Evolutionary conservation across 2,888 invertebrate genomes (phyloP).

Genomic region (Ethmia dodecea): DNA sequence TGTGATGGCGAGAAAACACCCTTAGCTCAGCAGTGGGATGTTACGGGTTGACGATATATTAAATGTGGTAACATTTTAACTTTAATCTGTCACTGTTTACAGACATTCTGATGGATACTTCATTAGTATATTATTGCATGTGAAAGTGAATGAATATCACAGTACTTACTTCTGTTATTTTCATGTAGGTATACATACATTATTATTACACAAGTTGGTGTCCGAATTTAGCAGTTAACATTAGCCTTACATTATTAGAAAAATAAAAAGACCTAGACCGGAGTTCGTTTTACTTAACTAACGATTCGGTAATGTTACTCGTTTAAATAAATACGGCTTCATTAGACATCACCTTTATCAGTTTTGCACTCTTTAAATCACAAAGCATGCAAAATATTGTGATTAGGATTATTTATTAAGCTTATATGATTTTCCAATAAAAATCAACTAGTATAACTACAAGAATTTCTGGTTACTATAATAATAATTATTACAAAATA

Average conservation of each 20-base stretch:
- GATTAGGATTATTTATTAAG: constrained; percentile 31
- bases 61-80: no score
- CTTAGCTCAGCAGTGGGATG: no score
- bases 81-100: no score
- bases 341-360: constrained; percentile 23
- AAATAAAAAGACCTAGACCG: constrained; percentile 53
- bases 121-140: constrained; percentile 35
- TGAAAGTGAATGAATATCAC: constrained; percentile 67
- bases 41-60: no score
- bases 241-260: constrained; percentile 40
- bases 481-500: constrained; percentile 43
- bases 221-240: constrained; percentile 24
- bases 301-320: constrained; percentile 36
- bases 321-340: constrained; percentile 24
- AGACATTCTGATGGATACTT: no score
- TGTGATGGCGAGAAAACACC: no score
- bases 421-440: constrained; percentile 39
- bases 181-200: constrained; percentile 32
- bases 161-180: constrained; percentile 56
- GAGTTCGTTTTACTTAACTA: constrained; percentile 46
- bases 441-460: constrained; percentile 46
- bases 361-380: constrained; percentile 24
- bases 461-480: constrained; percentile 41
- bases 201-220: constrained; percentile 18
- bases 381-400: constrained; percentile 25